Evolutionary conservation across 2,888 invertebrate species (phyloP).

Genomic region (Acrobasis repandana): DNA sequence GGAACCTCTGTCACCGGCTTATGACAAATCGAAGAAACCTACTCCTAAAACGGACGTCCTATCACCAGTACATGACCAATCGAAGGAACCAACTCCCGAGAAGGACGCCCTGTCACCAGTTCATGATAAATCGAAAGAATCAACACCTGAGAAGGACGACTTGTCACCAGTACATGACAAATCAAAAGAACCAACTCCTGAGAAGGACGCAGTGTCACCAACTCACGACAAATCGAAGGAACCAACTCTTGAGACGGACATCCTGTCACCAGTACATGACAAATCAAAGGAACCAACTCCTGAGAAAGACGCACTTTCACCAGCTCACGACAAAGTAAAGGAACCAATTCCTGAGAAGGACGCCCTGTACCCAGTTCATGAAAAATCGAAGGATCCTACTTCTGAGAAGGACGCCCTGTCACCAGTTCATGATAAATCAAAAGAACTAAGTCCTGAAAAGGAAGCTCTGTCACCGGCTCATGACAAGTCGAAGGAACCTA

Average conservation of each 20-base stretch:
- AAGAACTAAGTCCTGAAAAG: slow-evolving; percentile 6
- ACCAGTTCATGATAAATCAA: neutral
- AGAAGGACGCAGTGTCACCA: neutral
- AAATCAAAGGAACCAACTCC: slow-evolving; percentile 25
- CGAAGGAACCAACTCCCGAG: slow-evolving; percentile 1
- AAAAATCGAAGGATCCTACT: neutral
- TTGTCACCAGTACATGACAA: neutral
- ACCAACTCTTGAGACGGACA: slow-evolving; percentile 25
- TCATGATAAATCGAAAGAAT: slow-evolving; percentile 21
- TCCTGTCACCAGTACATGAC: neutral
- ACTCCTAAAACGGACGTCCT: slow-evolving; percentile 13
- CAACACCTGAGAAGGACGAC: neutral
- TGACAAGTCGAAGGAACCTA: neutral
- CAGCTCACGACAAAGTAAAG: slow-evolving; percentile 16
- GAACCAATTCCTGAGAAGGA: slow-evolving; percentile 25
- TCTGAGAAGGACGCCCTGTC: neutral
- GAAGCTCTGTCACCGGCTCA: neutral
- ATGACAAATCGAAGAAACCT: slow-evolving; percentile 14
- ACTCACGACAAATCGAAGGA: slow-evolving; percentile 18
- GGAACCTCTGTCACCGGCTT: neutral
- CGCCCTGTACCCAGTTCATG: neutral
- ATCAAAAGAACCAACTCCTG: slow-evolving; percentile 1
- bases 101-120: neutral
- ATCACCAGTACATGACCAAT: neutral
- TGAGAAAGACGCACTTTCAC: slow-evolving; percentile 22